phyloP scores from a whole-genome alignment of 2,797 vertebrate genomes.

The Avahi laniger region DNA sequence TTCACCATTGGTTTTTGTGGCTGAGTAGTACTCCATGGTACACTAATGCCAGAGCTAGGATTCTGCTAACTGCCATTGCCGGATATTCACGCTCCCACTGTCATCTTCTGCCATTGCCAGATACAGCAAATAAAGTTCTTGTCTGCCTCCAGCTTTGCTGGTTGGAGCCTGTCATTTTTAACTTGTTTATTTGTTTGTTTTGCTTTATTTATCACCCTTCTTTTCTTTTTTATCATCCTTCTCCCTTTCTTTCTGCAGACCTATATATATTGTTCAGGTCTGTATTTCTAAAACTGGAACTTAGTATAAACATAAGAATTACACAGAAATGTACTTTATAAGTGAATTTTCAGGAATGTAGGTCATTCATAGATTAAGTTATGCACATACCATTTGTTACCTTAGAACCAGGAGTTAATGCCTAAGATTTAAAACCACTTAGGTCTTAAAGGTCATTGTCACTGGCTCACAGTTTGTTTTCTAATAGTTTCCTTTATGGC shows the following conservation, averaged over 20 bases:
- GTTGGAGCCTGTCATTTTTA: not conserved
- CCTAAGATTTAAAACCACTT: not conserved
- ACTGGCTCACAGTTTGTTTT: not conserved
- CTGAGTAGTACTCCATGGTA: no score
- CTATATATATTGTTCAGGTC: not conserved
- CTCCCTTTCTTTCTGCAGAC: not conserved
- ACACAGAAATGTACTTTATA: not conserved
- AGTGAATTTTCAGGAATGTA: not conserved
- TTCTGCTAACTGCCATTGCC: not conserved
- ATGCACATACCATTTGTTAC: not conserved
- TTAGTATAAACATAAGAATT: not conserved
- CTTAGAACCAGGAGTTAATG: not conserved
- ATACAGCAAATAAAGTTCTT: not conserved
- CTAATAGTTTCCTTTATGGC: not conserved
- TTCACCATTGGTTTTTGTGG: no score
- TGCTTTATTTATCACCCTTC: not conserved
- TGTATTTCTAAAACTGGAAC: constrained; percentile 26
- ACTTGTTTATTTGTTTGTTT: not conserved
- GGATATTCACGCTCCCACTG: not conserved
- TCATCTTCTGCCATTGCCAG: not conserved
- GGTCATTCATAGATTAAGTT: not conserved
- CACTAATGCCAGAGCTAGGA: not conserved
- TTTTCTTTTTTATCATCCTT: not conserved
- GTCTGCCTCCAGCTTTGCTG: not conserved
- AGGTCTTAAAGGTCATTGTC: not conserved